Evolutionary conservation across 2,888 invertebrate genomes (phyloP).

Genomic region (Caenorhabditis drosophilae): DNA sequence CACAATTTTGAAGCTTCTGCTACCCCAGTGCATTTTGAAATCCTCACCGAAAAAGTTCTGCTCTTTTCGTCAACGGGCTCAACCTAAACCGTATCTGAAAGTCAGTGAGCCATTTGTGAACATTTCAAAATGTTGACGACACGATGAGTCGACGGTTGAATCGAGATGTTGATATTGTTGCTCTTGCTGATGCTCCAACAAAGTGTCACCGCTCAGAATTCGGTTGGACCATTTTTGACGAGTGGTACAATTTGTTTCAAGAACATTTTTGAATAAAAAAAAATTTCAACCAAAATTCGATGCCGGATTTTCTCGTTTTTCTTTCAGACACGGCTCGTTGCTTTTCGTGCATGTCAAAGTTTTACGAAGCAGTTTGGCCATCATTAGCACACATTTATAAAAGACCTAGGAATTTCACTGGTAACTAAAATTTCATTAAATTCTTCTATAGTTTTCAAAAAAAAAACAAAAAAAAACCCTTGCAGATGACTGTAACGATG

Average conservation of each 20-base stretch:
- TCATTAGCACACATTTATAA: slow-evolving; percentile 59
- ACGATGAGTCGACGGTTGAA: too few relatives aligned
- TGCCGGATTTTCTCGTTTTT: background rate
- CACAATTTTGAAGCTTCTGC: too few relatives aligned
- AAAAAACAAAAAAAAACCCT: background rate
- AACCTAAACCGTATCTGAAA: too few relatives aligned
- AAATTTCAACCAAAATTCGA: background rate
- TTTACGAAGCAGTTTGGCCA: slow-evolving; percentile 65
- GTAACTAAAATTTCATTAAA: slow-evolving; percentile 31
- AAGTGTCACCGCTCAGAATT: too few relatives aligned
- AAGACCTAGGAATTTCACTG: slow-evolving; percentile 65
- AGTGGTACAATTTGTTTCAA: slow-evolving; percentile 17
- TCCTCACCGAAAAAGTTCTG: too few relatives aligned
- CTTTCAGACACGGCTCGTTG: slow-evolving; percentile 65
- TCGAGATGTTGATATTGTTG: too few relatives aligned
- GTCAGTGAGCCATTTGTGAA: too few relatives aligned
- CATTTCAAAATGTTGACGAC: too few relatives aligned
- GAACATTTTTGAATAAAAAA: background rate
- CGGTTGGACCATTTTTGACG: slow-evolving; percentile 27
- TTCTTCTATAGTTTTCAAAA: background rate
- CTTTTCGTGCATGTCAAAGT: slow-evolving; percentile 67
- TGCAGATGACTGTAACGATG: slow-evolving; percentile 49
- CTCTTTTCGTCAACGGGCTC: too few relatives aligned
- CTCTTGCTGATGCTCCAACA: too few relatives aligned
- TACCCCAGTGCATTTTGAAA: too few relatives aligned